phyloP scores from a whole-genome alignment of 2,888 invertebrate species.

The Drosophila testacea region DNA sequence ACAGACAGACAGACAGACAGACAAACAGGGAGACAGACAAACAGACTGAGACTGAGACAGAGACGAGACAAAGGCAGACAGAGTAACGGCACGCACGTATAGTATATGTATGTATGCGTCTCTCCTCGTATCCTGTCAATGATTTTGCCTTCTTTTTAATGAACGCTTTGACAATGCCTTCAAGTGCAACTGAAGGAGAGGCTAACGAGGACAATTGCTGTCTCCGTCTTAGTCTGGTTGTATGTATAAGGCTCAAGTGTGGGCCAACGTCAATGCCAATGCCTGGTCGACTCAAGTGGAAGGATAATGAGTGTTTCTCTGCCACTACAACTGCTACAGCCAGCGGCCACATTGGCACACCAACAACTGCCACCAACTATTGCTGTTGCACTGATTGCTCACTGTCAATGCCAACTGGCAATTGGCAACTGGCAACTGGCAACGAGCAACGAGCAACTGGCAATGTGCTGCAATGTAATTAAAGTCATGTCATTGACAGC shows the following conservation, averaged over 20 bases:
- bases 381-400: conserved; percentile 48
- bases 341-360: too few species aligned
- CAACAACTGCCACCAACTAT: not conserved
- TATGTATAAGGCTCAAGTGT: conserved; percentile 38
- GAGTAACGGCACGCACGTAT: conserved; percentile 40
- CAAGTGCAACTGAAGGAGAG: conserved; percentile 63
- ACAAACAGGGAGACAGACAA: conserved; percentile 19
- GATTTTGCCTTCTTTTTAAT: conserved; percentile 64
- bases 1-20: conserved; percentile 16
- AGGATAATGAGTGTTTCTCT: conserved; percentile 58
- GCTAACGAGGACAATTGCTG: conserved; percentile 52
- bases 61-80: conserved; percentile 32
- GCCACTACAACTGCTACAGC: conserved; percentile 20
- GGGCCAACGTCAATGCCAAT: conserved; percentile 50
- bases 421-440: conserved; percentile 21
- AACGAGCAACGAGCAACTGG: not conserved
- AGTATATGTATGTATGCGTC: conserved; percentile 11
- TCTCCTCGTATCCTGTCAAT: conserved; percentile 50
- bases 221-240: conserved; percentile 21
- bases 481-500: conserved; percentile 75
- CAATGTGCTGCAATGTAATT: conserved; percentile 68
- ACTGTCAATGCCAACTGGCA: conserved; percentile 45
- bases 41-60: conserved; percentile 7
- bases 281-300: conserved; percentile 69
- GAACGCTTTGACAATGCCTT: conserved; percentile 78